Evolutionary conservation across 2,113 vertebrate genomes (phyloP).

Genomic region (Dasyornis broadbenti): DNA sequence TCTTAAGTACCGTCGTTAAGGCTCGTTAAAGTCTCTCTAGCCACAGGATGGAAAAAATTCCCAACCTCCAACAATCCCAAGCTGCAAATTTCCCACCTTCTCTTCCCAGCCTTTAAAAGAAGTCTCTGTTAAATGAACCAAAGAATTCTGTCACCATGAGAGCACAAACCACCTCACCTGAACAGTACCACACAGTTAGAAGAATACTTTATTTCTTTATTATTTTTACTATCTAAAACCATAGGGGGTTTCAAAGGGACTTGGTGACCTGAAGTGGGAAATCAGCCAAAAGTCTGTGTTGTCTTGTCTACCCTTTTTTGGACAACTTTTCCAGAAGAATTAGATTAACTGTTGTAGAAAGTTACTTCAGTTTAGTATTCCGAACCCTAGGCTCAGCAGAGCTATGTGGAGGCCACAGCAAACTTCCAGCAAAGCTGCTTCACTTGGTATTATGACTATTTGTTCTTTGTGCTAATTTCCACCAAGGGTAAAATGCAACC

Average conservation of each 20-base stretch:
- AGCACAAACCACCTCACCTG: not conserved
- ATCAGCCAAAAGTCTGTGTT: not conserved
- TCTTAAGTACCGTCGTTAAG: no score
- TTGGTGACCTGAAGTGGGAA: not conserved
- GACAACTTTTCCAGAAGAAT: not conserved
- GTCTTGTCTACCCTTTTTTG: not conserved
- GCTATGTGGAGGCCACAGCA: not conserved
- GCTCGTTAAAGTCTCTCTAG: no score
- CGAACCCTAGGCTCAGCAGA: not conserved
- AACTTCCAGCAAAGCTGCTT: not conserved
- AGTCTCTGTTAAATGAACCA: not conserved
- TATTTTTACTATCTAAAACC: not conserved
- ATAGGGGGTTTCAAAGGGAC: not conserved
- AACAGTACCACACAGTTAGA: not conserved
- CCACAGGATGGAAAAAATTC: no score
- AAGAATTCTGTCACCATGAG: not conserved
- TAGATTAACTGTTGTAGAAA: not conserved
- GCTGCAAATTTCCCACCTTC: not conserved
- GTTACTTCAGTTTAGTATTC: not conserved
- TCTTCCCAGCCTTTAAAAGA: not conserved
- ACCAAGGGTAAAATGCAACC: not conserved
- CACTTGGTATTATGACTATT: fast-evolving
- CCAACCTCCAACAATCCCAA: no score
- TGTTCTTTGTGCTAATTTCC: not conserved
- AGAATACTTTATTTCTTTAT: not conserved